Base-by-base conservation (phyloP, 2,888 invertebrate genomes). In the Eustalomyia histrio region DNA sequence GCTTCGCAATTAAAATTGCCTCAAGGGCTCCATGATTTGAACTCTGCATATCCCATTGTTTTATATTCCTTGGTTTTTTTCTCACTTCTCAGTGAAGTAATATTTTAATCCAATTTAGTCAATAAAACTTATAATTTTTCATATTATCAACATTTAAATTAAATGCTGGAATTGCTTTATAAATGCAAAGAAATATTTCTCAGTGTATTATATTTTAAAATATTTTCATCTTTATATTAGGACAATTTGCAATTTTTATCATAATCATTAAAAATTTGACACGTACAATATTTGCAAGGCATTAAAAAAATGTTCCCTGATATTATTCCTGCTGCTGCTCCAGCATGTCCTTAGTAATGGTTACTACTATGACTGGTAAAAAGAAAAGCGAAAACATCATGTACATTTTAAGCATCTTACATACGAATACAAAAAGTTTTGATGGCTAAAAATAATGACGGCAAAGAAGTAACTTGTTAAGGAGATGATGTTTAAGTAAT, bases 211-310 rank as follows among this genome's bases (percentile, higher is more conserved):
- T 43, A 14, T 43, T 43, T 17, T 21, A 50, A 39, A n/a, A n/a
- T 39, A 43, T 55, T 53, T 57, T 55, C 57, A 17, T 65, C 12
- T 74, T 64, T 65, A 47, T 67, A 24, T 61, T 57, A 71, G n/a
- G 69, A 63, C 74, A 81, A 78, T 81, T 81, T 81, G 81, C 75
- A 78, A 78, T 78, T 81, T 81, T 78, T 74, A 78, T 81, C 81
- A 78, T 81, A 81, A 81, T 81, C 81, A 78, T 81, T 81, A 75
- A 81, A 75, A 75, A 81, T 75, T 78, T 78, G 78, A 81, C 81
- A 81, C 81, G 81, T 81, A 81, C 81, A 67, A 71, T 43, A 78
- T 78, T 81, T 78, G 78, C 67, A 75, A 75, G 81, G 81, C 53
- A 78, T 81, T 78, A 81, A 71, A 52, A 68, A 67, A 67, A 24